phyloP scores from a whole-genome alignment of 2,888 invertebrate genomes.

The Orchestes rusci region DNA sequence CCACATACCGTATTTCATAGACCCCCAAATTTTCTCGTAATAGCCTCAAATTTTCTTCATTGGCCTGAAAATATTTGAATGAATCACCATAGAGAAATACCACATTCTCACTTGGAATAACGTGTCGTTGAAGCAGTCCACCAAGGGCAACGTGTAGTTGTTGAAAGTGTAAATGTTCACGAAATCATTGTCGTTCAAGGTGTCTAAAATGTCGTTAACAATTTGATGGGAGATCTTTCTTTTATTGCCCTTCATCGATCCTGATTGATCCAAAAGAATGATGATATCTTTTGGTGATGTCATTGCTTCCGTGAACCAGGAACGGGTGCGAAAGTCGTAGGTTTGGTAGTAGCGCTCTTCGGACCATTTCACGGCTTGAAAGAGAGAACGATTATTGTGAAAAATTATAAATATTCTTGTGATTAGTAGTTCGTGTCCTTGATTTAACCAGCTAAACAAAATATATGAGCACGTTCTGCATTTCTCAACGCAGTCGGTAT shows the following conservation, averaged over 20 bases:
- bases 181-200: slow-evolving; percentile 95
- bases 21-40: slow-evolving; percentile 38
- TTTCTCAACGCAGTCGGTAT: too few relatives aligned
- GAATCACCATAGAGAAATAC: slow-evolving; percentile 38
- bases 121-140: slow-evolving; percentile 80
- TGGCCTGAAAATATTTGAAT: slow-evolving; percentile 45
- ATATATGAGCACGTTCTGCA: too few relatives aligned
- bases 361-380: slow-evolving; percentile 63
- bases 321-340: slow-evolving; percentile 88
- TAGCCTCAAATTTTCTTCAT: slow-evolving; percentile 42
- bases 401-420: too few relatives aligned
- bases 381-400: too few relatives aligned
- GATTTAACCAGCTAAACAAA: too few relatives aligned
- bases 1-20: slow-evolving; percentile 33
- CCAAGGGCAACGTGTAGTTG: slow-evolving; percentile 67
- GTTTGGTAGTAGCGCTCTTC: slow-evolving; percentile 51
- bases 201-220: slow-evolving; percentile 84
- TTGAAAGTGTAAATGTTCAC: slow-evolving; percentile 94
- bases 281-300: slow-evolving; percentile 93
- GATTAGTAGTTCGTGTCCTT: too few relatives aligned
- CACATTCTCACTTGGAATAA: slow-evolving; percentile 55
- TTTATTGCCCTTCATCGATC: slow-evolving; percentile 57
- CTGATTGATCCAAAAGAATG: slow-evolving; percentile 59
- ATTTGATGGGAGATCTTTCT: slow-evolving; percentile 83
- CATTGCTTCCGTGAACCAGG: slow-evolving; percentile 97